Evolutionary conservation across 2,888 invertebrate genomes (phyloP), one percentile per base, ranked within the genome.

Genomic region (Tyria jacobaeae): DNA sequence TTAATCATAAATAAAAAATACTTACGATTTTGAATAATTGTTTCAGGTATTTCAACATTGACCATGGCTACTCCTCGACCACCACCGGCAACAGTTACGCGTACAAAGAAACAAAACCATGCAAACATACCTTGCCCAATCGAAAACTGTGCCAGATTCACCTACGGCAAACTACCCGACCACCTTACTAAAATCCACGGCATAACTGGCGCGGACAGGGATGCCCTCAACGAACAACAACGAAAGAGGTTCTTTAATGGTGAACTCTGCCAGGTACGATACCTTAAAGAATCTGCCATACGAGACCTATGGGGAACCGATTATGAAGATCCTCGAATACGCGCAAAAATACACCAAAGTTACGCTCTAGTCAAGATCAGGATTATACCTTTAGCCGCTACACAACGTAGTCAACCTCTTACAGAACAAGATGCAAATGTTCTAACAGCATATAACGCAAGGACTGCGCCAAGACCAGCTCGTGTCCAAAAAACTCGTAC

Each of bases 51-150:
- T 52, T 49, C 6, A 25, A n/a, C 12, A 39, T n/a, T 12, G 15
- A 59, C n/a, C 24, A 82, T 78, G 70, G 91, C 92, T 84, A 82
- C 88, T 49, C 71, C 89, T 15, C 84, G 89, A 63, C 86, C 89
- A 31, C 69, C 87, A 50, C 74, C 86, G 3, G 76, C 88, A n/a
- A 75, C 88, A 52, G 82, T 80, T 24, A 79, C 86, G 3, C 89
- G 94, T n/a, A 87, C 94, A 1, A 94, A 94, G 68, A 94, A 94
- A 76, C 94, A 94, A 71, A 94, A 94, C 72, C 94, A 94, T 68
- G 94, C 94, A 0, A 94, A 94, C 77, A 94, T 94, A 34, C 94
- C 94, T 0, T 94, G 94, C 58, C 94, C 94, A 1, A 94, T 94
- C 41, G 94, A 94, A 78, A 94, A 94, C 79, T 94, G 94, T 74